Base-by-base conservation (phyloP, 2,888 invertebrate species). In the Pollenia labialis region DNA sequence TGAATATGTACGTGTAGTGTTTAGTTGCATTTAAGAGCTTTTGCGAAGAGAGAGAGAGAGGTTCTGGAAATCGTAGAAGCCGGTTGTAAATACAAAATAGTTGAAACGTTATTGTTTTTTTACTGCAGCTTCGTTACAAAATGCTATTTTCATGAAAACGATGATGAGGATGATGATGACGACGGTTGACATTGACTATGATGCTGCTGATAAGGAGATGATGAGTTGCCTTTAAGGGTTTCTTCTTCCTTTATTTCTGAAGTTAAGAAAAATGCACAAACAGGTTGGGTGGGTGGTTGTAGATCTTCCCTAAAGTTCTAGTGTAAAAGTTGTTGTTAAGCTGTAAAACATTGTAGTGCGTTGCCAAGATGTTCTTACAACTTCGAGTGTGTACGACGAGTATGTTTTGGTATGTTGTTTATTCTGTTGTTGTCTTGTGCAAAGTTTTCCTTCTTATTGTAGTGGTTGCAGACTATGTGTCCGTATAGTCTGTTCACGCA, bases 141-240 rank as follows among this genome's bases (percentile, higher is more conserved):
- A 69, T 79, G 60, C 44, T 66, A 66, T 71, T 64, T 80, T 60
- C 69, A 64, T 46, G 71, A 23, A 52, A 64, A 75, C 48, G 72
- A 79, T 72, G 66, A 23, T 66, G 54, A 16, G 11, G 8, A 56
- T 56, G 76, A 56, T 54, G 56, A 80, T 71, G 71, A 80, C 48
- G 14, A 76, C 16, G 71, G 56, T 56, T 50, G 75, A 81, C 74
- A 71, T 81, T 66, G 71, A 77, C 58, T 81, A 48, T n/a, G 76
- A 18, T 77, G 85, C 81, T 66, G 72, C 44, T 81, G 81, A 74
- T 74, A 64, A 64, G 60, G 74, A 64, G 69, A 79, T 77, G 81
- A 82, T 85, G 79, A 87, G 87, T 83, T 88, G 81, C 79, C 83
- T 83, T 83, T 54, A 83, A 83, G 83, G 83, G 71, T 62, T 83